Evolutionary conservation across 2,888 invertebrate genomes (phyloP), one percentile per base, ranked within the genome.

Genomic region (Stenchaetothrips biformis): DNA sequence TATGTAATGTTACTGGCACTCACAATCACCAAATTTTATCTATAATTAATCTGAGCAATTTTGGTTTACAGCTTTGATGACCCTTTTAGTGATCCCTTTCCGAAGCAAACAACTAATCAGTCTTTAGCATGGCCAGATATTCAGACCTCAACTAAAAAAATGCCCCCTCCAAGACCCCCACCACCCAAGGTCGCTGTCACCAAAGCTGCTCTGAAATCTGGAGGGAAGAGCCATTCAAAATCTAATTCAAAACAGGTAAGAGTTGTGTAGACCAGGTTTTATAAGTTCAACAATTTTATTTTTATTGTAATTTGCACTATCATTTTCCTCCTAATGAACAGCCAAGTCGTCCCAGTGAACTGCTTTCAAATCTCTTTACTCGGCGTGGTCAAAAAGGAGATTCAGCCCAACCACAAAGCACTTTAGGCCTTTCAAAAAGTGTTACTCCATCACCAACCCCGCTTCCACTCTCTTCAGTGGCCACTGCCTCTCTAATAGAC

Each of bases 121-220:
- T 49, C 48, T 49, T 25, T 11, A 16, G 77, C 59, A 77, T 78
- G 80, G 49, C 48, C 21, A 11, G 78, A 53, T 74, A 78, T 77
- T 78, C 27, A 80, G 67, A 86, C 84, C 82, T 84, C 85, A 37
- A 89, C 89, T 82, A 93, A 92, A 86, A 93, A 92, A 85, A 92
- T 91, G 85, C 92, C 92, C 53, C 93, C 93, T 6, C 93, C 93
- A 7, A 87, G 92, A 59, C 93, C 93, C 7, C 93, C 93, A 80
- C 93, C 92, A 82, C 93, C 92, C 2, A 91, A 90, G 85, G 86
- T 90, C 81, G 84, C 79, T 59, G 78, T 78, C 78, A 18, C 77
- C 79, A 80, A 81, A 80, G 59, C 77, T 80, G 21, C 67, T 74
- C 25, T 27, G 27, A 82, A 79, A 78, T 79, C 62, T 74, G 78